Evolutionary conservation across 1,140 invertebrate species (phyloP).

Genomic region (Drosophila persimilis): DNA sequence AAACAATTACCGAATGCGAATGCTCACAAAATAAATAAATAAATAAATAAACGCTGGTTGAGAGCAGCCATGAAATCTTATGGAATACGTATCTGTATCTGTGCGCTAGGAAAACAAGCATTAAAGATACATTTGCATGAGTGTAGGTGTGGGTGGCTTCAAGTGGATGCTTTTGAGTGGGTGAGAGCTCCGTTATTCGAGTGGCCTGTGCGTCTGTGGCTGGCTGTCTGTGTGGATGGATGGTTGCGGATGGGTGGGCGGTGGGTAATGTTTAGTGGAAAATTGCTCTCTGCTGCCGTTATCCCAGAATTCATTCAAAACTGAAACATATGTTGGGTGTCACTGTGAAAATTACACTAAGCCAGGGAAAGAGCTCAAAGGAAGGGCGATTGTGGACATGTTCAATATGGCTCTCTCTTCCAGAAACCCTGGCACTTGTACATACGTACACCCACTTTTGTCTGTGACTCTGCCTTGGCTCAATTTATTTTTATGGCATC

Average conservation of each 20-base stretch:
- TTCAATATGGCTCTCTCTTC: slow-evolving; percentile 21
- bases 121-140: slow-evolving; percentile 65
- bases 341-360: slow-evolving; percentile 62
- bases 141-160: slow-evolving; percentile 5
- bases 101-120: slow-evolving; percentile 45
- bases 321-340: slow-evolving; percentile 74
- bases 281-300: slow-evolving; percentile 61
- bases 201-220: too few species aligned
- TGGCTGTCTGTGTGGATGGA: too few species aligned
- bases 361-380: slow-evolving; percentile 4
- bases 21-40: slow-evolving; percentile 44
- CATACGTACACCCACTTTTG: slow-evolving; percentile 34
- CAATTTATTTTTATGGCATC: slow-evolving; percentile 75
- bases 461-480: slow-evolving; percentile 39
- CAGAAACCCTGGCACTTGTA: slow-evolving; percentile 17
- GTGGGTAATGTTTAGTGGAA: slow-evolving; percentile 61
- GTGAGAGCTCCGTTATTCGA: slow-evolving; percentile 3
- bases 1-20: slow-evolving; percentile 60
- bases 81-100: slow-evolving; percentile 40
- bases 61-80: slow-evolving; percentile 35
- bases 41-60: slow-evolving; percentile 26
- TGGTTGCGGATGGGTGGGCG: background rate
- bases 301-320: slow-evolving; percentile 70
- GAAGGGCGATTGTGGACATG: background rate
- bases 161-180: slow-evolving; percentile 22